These are phyloP conservation scores for Rhinopomastus cyanomelas DNA, from an alignment of 2,113 vertebrate species.

Conservation along the genomic window DNA sequence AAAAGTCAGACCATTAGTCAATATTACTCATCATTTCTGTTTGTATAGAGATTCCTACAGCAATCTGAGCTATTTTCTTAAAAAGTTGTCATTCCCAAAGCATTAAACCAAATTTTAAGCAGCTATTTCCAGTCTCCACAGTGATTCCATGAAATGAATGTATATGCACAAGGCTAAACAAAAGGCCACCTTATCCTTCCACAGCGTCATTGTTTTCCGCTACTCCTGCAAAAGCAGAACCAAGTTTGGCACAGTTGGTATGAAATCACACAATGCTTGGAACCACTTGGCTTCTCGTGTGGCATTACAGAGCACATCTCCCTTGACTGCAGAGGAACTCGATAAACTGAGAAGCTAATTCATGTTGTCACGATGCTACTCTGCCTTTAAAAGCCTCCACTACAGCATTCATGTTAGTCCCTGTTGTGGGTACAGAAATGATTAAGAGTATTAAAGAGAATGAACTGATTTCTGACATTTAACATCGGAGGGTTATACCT, in stretches of 20 bases:
- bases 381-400: neutral
- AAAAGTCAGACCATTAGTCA: neutral
- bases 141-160: neutral
- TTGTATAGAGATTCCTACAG: neutral
- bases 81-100: neutral
- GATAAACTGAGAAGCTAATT: neutral
- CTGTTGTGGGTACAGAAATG: neutral
- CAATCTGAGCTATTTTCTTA: neutral
- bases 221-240: neutral
- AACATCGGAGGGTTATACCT: neutral
- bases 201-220: neutral
- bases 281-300: neutral
- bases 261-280: neutral
- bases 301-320: neutral
- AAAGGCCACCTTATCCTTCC: neutral
- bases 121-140: neutral
- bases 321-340: neutral
- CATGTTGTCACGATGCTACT: neutral
- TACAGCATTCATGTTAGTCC: neutral
- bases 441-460: neutral
- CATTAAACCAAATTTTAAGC: neutral
- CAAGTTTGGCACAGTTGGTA: neutral
- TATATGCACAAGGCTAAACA: neutral
- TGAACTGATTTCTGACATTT: slow-evolving; percentile 18
- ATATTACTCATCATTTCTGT: neutral